A percentile compares a stretch with the other conserved stretches of the same genome.
These are phyloP conservation scores for Steromphala cineraria DNA, from an alignment of 2,888 invertebrate genomes.

Conservation along the genomic window DNA sequence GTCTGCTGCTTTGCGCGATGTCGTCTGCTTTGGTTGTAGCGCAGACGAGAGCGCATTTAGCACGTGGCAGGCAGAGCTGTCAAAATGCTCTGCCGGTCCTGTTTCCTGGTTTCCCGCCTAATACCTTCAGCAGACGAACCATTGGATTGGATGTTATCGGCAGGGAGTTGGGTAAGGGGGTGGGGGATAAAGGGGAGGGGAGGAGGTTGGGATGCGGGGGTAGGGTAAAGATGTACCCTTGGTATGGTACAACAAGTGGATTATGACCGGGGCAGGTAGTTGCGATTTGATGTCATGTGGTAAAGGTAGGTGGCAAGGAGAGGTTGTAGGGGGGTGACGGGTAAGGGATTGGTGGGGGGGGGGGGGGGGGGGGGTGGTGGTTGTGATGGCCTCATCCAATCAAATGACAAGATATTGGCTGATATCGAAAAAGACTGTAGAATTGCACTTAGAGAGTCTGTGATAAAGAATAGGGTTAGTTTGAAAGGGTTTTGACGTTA, in stretches of 20 bases:
- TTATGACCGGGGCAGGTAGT: too few species aligned
- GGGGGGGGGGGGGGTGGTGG: too few species aligned
- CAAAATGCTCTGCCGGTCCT: not conserved
- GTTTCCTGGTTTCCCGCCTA: not conserved
- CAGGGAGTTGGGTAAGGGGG: not conserved
- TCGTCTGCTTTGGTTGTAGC: not conserved
- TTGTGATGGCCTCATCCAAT: too few species aligned
- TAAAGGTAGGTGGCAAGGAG: not conserved
- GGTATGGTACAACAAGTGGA: too few species aligned
- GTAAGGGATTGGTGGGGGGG: too few species aligned
- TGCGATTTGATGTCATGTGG: too few species aligned
- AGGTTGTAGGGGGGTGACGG: not conserved
- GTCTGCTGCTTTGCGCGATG: not conserved
- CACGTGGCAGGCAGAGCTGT: constrained; percentile 9
- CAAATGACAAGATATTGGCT: too few species aligned
- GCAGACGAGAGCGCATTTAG: not conserved
- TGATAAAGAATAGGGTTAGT: too few species aligned
- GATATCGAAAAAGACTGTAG: too few species aligned
- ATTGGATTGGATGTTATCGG: not conserved
- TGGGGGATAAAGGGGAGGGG: not conserved
- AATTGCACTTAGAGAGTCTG: too few species aligned
- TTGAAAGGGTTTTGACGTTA: too few species aligned
- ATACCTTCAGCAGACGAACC: not conserved
- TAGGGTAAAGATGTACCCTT: too few species aligned
- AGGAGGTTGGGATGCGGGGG: not conserved